Conservation (phyloP, 2,113 vertebrate species). For the Pycnonotus jocosus region DNA sequence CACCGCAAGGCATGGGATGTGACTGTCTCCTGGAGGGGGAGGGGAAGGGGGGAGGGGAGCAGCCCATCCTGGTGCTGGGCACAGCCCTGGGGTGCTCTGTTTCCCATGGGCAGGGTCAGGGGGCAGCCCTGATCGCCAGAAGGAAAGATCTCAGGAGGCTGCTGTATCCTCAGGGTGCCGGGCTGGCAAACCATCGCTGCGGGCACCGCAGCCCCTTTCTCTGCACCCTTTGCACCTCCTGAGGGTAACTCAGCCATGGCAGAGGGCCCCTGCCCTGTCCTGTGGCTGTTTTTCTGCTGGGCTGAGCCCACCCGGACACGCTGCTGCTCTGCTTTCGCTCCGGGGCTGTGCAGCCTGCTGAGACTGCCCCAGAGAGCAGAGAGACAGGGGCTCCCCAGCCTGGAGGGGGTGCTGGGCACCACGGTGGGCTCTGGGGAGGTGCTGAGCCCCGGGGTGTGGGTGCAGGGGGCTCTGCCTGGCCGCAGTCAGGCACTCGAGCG, state of each 20-base stretch:
- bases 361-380: accelerated
- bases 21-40: not conserved
- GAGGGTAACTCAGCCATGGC: not conserved
- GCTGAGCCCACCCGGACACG: accelerated
- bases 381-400: accelerated
- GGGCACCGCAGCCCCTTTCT: not conserved
- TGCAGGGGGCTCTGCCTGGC: not conserved
- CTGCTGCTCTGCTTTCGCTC: not conserved
- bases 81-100: not conserved
- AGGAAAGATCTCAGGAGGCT: not conserved
- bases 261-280: accelerated
- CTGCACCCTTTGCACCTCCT: not conserved
- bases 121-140: not conserved
- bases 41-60: not conserved
- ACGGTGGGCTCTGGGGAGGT: accelerated
- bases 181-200: accelerated
- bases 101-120: not conserved
- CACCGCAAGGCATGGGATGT: not conserved
- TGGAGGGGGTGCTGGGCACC: not conserved
- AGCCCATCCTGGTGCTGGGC: not conserved
- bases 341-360: not conserved
- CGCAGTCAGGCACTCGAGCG: accelerated
- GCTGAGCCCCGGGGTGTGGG: not conserved
- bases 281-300: not conserved
- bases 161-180: not conserved